Base-by-base conservation (phyloP, 2,113 vertebrate species). In the Chloroceryle aenea region DNA sequence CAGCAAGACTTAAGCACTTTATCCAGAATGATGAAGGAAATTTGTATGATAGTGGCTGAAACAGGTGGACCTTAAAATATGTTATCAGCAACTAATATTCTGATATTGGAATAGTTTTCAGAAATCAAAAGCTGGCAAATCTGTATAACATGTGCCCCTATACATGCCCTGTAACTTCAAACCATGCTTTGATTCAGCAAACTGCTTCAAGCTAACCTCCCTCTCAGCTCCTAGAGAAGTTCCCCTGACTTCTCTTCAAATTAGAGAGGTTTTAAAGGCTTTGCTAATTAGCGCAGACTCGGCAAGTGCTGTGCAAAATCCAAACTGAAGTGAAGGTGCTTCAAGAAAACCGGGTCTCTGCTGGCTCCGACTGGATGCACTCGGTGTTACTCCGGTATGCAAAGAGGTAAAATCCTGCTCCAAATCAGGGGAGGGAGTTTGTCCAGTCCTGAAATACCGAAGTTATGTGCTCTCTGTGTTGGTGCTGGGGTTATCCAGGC, bases 381-480 rank as follows among this genome's bases (percentile, higher is more conserved):
- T 25, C 9, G 56, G 40, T 43, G 5, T 15, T 8, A 11, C 29
- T 29, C 4, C 4, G 1, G 23, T 0, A 9, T 5, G 9, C 0
- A 4, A 72, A 11, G 23, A 59, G 27, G 14, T 27, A 62, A 67
- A 73, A 63, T 21, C 45, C 50, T 74, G 26, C 34, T 52, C 23
- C 1, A 2, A 32, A 42, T 2, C 14, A 15, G 34, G 52, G 34
- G 22, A 72, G 15, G 36, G 34, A 11, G 20, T 77, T 76, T 67
- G 38, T 17, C 52, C 16, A 4, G 2, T 4, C 14, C 42, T 12
- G 9, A 50, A 58, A 63, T 25, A 11, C 4, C 4, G 5, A 0
- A 0, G 0, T 8, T n/a, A 6, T 15, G 30, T 8, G 34, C 12
- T 52, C 15, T 10, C 0, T 0, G 2, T 3, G 4, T 2, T 6